A percentile compares a stretch with the other conserved stretches of the same genome.
These are phyloP conservation scores for Megalops cyprinoides DNA, from an alignment of 2,797 vertebrate genomes.

Conservation along the genomic window DNA sequence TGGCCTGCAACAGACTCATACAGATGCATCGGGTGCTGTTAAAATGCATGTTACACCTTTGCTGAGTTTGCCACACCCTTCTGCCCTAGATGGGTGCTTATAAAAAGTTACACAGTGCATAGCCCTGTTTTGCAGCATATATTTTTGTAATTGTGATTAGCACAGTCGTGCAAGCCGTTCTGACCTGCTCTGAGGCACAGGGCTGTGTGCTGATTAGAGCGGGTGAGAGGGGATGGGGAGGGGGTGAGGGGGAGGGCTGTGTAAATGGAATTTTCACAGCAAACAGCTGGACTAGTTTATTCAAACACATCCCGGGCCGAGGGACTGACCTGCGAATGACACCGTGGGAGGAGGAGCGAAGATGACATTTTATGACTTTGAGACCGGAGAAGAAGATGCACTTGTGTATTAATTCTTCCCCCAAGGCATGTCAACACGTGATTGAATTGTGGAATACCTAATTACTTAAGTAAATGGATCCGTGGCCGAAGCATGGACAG, in stretches of 20 bases:
- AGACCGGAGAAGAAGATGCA: slow-evolving; percentile 67
- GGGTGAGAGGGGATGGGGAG: slow-evolving; percentile 70
- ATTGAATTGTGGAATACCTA: slow-evolving; percentile 58
- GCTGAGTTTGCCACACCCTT: neutral
- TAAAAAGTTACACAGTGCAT: too few relatives aligned
- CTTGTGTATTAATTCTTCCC: slow-evolving; percentile 70
- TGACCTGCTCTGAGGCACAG: slow-evolving; percentile 62
- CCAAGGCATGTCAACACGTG: slow-evolving; percentile 67
- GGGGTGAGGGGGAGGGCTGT: slow-evolving; percentile 77
- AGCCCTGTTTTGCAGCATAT: slow-evolving; percentile 5
- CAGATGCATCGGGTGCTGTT: slow-evolving; percentile 6
- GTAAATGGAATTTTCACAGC: slow-evolving; percentile 87
- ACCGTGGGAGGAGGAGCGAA: slow-evolving; percentile 79
- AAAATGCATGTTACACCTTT: neutral
- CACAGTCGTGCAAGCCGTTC: neutral
- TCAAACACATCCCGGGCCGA: slow-evolving; percentile 85
- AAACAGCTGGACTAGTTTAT: slow-evolving; percentile 93
- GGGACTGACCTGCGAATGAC: slow-evolving; percentile 87
- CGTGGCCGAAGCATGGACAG: slow-evolving; percentile 41
- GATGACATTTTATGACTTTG: slow-evolving; percentile 84
- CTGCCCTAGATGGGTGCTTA: too few relatives aligned
- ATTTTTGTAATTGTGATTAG: slow-evolving; percentile 19
- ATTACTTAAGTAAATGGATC: slow-evolving; percentile 65
- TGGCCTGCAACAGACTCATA: slow-evolving; percentile 31
- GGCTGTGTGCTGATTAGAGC: slow-evolving; percentile 49